Evolutionary conservation across 1,140 invertebrate genomes (phyloP).

Genomic region (Sycophaga agraensis): DNA sequence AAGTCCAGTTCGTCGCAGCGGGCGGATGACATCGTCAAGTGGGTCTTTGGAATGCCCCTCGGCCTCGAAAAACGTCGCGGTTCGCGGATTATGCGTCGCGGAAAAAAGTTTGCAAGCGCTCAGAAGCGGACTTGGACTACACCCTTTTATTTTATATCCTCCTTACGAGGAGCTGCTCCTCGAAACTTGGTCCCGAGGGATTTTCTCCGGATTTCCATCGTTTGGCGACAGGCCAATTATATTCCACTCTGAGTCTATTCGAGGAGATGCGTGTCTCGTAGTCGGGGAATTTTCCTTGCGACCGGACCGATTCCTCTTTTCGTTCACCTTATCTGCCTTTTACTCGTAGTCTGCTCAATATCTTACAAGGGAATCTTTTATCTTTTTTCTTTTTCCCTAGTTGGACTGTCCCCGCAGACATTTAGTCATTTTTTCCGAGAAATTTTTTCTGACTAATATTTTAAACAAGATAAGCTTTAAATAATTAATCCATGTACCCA

Average conservation of each 20-base stretch:
- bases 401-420: too few species aligned
- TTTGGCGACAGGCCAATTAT: conserved; percentile 30
- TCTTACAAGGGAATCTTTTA: too few species aligned
- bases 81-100: conserved; percentile 25
- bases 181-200: conserved; percentile 6
- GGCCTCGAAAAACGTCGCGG: conserved; percentile 12
- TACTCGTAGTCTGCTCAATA: too few species aligned
- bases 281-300: conserved; percentile 21
- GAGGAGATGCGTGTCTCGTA: background rate
- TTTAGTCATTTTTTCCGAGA: too few species aligned
- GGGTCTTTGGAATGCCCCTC: conserved; percentile 18
- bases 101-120: conserved; percentile 24
- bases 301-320: conserved; percentile 10
- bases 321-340: too few species aligned
- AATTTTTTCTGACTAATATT: too few species aligned
- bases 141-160: conserved; percentile 20
- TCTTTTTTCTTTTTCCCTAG: too few species aligned
- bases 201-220: conserved; percentile 22
- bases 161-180: conserved; percentile 7
- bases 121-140: background rate
- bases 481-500: too few species aligned
- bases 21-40: conserved; percentile 26
- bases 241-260: conserved; percentile 9
- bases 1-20: too few species aligned
- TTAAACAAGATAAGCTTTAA: too few species aligned